Evolutionary conservation across 2,113 vertebrate species (phyloP).

Genomic region (Takifugu bimaculatus): DNA sequence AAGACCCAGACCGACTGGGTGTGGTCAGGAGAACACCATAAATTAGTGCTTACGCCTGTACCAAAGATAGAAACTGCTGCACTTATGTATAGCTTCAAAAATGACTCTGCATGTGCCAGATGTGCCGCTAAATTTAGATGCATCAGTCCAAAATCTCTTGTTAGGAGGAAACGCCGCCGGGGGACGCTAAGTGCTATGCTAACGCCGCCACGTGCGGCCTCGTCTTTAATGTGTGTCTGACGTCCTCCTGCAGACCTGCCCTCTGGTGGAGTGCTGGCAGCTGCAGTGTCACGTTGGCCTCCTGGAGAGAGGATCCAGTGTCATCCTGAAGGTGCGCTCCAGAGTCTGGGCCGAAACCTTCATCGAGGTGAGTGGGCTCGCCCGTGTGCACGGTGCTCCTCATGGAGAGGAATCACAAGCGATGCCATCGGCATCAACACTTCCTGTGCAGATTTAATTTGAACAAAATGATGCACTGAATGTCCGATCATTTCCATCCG

Average conservation of each 20-base stretch:
- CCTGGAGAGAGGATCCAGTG: conserved; percentile 75
- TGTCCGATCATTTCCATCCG: not conserved
- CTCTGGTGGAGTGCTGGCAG: conserved; percentile 77
- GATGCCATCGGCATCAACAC: not conserved
- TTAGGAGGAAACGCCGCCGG: not conserved
- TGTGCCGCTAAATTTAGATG: not conserved
- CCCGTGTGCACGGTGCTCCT: not conserved
- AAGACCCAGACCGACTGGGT: too few relatives aligned
- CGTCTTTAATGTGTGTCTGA: not conserved
- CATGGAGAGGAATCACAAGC: too few relatives aligned
- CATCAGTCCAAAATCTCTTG: not conserved
- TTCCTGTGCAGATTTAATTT: not conserved
- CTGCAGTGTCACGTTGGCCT: conserved; percentile 77
- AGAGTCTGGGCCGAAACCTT: conserved; percentile 85
- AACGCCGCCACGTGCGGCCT: too few relatives aligned
- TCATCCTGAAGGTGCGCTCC: conserved; percentile 78
- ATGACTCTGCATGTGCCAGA: not conserved
- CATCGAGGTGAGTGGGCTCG: conserved; percentile 70
- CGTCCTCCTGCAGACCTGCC: conserved; percentile 74
- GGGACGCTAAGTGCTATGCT: too few relatives aligned
- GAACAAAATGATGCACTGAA: not conserved
- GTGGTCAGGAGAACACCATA: not conserved
- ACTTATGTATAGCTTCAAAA: not conserved
- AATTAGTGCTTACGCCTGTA: not conserved
- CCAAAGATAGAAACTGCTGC: not conserved